Evolutionary conservation across 2,113 vertebrate species (phyloP).

Genomic region (Trematomus loennbergii): DNA sequence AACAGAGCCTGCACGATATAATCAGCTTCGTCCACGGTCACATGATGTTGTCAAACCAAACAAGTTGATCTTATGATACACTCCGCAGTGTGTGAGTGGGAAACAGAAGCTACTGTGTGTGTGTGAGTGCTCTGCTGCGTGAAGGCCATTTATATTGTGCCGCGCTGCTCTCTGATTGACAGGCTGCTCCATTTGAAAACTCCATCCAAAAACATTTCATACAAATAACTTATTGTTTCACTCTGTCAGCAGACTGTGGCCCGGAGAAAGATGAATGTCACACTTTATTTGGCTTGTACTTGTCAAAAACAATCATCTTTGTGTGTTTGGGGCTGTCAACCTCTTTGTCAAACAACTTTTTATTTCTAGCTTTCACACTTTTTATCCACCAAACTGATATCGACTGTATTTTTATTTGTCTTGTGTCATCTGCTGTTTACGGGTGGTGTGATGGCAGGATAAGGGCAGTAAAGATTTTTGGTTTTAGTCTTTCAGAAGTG

Average conservation of each 20-base stretch:
- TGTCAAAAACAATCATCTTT: not conserved
- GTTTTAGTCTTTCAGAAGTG: not conserved
- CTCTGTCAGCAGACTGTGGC: not conserved
- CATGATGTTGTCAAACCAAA: constrained; percentile 17
- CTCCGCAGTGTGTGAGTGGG: not conserved
- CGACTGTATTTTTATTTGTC: not conserved
- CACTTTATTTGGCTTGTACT: constrained; percentile 10
- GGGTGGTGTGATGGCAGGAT: not conserved
- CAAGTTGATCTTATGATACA: constrained; percentile 34
- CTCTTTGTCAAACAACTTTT: not conserved
- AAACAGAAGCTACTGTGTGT: constrained; percentile 8
- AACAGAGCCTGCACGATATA: not conserved
- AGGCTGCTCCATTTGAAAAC: not conserved
- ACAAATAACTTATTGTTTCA: not conserved
- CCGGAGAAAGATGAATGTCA: constrained; percentile 1
- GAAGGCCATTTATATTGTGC: not conserved
- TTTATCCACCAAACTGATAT: not conserved
- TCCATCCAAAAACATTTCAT: constrained; percentile 17
- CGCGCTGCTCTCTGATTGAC: not conserved
- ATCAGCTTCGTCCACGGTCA: constrained; percentile 13
- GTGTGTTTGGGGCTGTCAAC: not conserved
- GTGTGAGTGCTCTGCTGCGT: not conserved
- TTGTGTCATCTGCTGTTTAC: not conserved
- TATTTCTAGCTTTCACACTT: not conserved
- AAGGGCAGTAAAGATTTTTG: not conserved